Percentiles rank a stretch among this genome's conserved stretches.
These are phyloP conservation scores for Nesospiza acunhae DNA, from an alignment of 2,113 vertebrate genomes.

Conservation along the genomic window DNA sequence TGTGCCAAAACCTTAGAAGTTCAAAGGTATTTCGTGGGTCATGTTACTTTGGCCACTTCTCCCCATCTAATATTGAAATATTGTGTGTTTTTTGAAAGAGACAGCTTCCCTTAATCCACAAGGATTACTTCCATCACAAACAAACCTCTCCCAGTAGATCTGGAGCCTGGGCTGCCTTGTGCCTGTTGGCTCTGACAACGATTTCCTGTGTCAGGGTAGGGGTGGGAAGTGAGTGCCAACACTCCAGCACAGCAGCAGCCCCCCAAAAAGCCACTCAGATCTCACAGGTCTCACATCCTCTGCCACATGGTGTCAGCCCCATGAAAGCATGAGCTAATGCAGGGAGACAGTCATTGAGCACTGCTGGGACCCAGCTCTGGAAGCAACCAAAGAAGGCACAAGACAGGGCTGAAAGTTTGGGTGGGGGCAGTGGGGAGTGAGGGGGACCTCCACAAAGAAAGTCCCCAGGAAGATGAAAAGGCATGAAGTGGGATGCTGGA, in stretches of 20 bases:
- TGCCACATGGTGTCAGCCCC: background rate
- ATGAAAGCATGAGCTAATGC: background rate
- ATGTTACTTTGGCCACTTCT: background rate
- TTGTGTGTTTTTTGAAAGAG: conserved; percentile 14
- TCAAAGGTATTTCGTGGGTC: background rate
- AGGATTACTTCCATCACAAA: conserved; percentile 12
- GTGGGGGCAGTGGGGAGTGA: background rate
- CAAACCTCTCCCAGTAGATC: background rate
- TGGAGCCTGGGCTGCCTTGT: background rate
- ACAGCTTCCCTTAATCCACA: background rate
- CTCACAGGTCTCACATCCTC: fast-evolving
- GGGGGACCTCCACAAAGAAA: background rate
- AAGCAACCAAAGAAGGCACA: fast-evolving
- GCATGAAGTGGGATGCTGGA: background rate
- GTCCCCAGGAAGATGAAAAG: background rate
- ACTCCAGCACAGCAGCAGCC: background rate
- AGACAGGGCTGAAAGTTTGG: background rate
- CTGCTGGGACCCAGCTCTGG: background rate
- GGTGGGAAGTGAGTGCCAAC: background rate
- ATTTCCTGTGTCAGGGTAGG: fast-evolving
- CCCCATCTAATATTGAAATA: background rate
- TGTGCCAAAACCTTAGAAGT: background rate
- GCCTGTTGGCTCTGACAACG: background rate
- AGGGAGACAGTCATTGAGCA: background rate
- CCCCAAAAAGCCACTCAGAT: background rate